Percentiles rank a stretch among this genome's conserved stretches.
phyloP scores from a whole-genome alignment of 2,797 vertebrate genomes.

The Cephalopachus bancanus region DNA sequence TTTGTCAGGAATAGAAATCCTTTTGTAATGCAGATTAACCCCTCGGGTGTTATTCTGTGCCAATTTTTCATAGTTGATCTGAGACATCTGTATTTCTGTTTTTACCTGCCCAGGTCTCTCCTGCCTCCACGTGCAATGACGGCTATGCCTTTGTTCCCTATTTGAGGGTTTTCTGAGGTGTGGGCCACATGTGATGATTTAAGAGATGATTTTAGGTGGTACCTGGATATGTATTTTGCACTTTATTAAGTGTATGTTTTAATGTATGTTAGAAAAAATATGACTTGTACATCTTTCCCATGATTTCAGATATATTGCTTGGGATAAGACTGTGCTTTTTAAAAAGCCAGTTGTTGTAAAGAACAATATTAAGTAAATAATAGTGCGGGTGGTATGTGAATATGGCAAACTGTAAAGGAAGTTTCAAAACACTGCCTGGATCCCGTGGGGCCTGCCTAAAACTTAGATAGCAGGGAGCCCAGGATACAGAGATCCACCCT shows the following conservation, averaged over 20 bases:
- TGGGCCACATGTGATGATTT: not conserved
- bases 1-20: slow-evolving; percentile 69
- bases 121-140: rapidly evolving
- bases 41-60: slow-evolving; percentile 46
- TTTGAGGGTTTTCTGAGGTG: not conserved
- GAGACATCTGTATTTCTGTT: not conserved
- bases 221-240: not conserved
- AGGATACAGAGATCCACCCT: too few relatives aligned
- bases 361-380: not conserved
- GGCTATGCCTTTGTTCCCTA: not conserved
- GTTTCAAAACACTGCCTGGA: not conserved
- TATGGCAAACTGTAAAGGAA: not conserved
- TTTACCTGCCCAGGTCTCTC: not conserved
- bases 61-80: not conserved
- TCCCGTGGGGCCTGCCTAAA: not conserved
- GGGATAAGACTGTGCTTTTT: slow-evolving; percentile 37
- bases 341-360: slow-evolving; percentile 35
- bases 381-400: not conserved
- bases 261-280: slow-evolving; percentile 26
- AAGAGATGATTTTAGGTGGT: slow-evolving; percentile 27
- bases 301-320: not conserved
- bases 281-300: not conserved
- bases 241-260: slow-evolving; percentile 46
- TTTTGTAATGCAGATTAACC: slow-evolving; percentile 72
- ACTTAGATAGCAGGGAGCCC: not conserved